Evolutionary conservation across 1,140 invertebrate species (phyloP), one percentile per base, ranked within the genome.

Genomic region (Goniozus legneri): DNA sequence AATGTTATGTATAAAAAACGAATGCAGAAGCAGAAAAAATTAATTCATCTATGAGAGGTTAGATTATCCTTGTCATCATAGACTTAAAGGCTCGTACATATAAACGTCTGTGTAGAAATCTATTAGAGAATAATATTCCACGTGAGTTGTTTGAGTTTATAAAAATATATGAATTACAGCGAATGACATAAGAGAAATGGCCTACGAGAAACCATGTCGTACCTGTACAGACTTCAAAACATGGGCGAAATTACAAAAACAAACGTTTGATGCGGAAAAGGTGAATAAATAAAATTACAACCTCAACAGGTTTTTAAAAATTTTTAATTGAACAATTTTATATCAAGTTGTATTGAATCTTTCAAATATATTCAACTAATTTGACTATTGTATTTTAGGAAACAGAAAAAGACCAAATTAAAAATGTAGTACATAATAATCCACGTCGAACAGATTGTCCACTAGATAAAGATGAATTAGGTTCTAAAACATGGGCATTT

Each of bases 401-500:
- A 50, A 30, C 35, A 55, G 20, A 47, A 57, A 44, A 39, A 2
- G 15, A 62, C 2, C 22, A 48, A 8, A 18, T 44, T 38, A 16
- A 38, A 36, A 54, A 56, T 13, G 14, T 60, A 19, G 48, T 50
- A 24, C 48, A 36, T 13, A 38, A 14, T 15, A 48, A n/a, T 13
- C 8, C 39, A 24, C 47, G 20, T 36, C 52, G 70, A 27, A 54
- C 75, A 2, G 80, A 89, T 56, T 92, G 89, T 71, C 89, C 89
- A 2, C 60, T 91, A 31, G 88, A 91, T 64, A 88, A 85, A 60
- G 83, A 87, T 54, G 82, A 86, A 49, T 65, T 87, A 45, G 88
- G 88, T 3, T 77, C 76, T 8, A 80, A 81, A 24, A 86, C 95
- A 3, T 99, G 97, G 97, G 85, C 87, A 30, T 86, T 98, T 56